Conservation (phyloP, 2,113 vertebrate species). For the Oryzias celebensis region DNA sequence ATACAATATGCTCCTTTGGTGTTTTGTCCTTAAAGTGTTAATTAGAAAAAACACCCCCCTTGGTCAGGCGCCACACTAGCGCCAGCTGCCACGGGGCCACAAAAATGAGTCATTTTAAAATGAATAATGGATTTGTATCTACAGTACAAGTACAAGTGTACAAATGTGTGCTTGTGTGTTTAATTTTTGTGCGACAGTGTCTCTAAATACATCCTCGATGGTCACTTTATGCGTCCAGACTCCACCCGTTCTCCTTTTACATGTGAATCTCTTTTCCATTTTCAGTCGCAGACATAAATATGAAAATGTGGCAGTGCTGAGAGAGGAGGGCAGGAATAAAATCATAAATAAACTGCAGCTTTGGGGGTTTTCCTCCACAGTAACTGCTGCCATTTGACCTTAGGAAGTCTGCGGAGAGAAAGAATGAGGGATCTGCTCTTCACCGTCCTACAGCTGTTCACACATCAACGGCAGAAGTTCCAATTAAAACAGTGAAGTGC, state of each 20-base stretch:
- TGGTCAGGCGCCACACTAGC: slow-evolving; percentile 60
- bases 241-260: slow-evolving; percentile 33
- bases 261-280: slow-evolving; percentile 37
- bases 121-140: slow-evolving; percentile 79
- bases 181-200: slow-evolving; percentile 17
- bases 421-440: slow-evolving; percentile 76
- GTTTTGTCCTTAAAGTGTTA: slow-evolving; percentile 71
- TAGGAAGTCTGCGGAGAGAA: slow-evolving; percentile 58
- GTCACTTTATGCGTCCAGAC: slow-evolving; percentile 49
- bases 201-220: slow-evolving; percentile 68
- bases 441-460: slow-evolving; percentile 78
- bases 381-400: slow-evolving; percentile 73
- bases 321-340: slow-evolving; percentile 39
- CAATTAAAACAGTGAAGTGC: slow-evolving; percentile 78
- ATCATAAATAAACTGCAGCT: slow-evolving; percentile 71
- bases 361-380: slow-evolving; percentile 66
- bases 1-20: slow-evolving; percentile 60
- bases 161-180: slow-evolving; percentile 18
- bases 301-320: slow-evolving; percentile 56
- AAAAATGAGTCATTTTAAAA: slow-evolving; percentile 80
- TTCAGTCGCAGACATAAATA: slow-evolving; percentile 49
- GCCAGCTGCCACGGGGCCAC: slow-evolving; percentile 65
- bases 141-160: slow-evolving; percentile 60
- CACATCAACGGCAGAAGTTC: slow-evolving; percentile 76
- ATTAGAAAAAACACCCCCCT: slow-evolving; percentile 71